Conservation (phyloP, 2,113 vertebrate species). For the Neofelis nebulosa region DNA sequence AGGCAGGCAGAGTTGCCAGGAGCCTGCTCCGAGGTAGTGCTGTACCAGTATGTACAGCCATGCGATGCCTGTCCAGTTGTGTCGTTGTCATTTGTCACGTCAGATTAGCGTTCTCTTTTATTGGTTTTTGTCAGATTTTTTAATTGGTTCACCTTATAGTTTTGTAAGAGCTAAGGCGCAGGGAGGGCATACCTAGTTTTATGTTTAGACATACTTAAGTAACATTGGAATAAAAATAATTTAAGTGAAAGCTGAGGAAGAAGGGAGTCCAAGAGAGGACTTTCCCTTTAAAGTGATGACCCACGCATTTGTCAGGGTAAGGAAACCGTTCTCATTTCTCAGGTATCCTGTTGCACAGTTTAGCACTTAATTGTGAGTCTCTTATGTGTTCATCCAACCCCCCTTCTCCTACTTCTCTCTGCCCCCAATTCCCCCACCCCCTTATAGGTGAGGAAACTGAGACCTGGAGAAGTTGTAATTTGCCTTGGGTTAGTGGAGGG, state of each 20-base stretch:
- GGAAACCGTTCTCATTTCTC: not conserved
- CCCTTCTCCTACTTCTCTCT: not conserved
- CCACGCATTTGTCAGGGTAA: not conserved
- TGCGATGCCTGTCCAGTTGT: not conserved
- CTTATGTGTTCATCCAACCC: not conserved
- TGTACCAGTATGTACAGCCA: rapidly evolving
- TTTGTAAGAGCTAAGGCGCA: not conserved
- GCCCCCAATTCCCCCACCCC: not conserved
- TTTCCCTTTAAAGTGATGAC: not conserved
- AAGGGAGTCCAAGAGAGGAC: not conserved
- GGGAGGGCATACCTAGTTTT: not conserved
- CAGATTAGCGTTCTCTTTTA: not conserved
- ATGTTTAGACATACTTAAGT: constrained; percentile 24
- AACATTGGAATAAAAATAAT: not conserved
- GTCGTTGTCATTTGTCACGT: not conserved
- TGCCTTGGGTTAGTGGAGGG: not conserved
- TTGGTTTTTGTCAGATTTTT: constrained; percentile 23
- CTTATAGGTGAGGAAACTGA: not conserved
- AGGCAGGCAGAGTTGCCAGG: too few relatives aligned
- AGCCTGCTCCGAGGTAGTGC: rapidly evolving
- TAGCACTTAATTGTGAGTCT: not conserved
- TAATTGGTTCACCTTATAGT: not conserved
- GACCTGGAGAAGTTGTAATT: not conserved
- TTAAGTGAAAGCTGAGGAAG: not conserved
- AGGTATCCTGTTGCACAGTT: not conserved